phyloP scores from a whole-genome alignment of 1,140 invertebrate genomes.

The Brachionus rubens region DNA sequence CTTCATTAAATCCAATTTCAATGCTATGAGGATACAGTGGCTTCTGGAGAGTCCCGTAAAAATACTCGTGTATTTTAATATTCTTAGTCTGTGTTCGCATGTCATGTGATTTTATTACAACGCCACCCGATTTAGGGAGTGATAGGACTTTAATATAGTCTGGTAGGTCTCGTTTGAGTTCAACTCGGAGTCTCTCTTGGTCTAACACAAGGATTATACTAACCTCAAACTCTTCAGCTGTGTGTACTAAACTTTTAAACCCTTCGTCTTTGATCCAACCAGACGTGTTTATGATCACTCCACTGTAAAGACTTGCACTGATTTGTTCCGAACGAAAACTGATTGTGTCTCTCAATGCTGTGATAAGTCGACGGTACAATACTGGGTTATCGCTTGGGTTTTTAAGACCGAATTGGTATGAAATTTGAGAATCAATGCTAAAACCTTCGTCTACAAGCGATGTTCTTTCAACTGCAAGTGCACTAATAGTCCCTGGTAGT shows the following conservation, averaged over 20 bases:
- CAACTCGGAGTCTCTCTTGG: conserved; percentile 90
- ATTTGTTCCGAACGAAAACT: conserved; percentile 78
- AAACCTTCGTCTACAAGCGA: conserved; percentile 85
- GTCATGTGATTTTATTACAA: conserved; percentile 61
- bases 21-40: conserved; percentile 82
- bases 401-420: conserved; percentile 90
- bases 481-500: conserved; percentile 84
- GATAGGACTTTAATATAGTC: conserved; percentile 80
- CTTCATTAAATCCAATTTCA: conserved; percentile 73
- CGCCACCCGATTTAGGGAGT: conserved; percentile 91
- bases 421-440: conserved; percentile 67
- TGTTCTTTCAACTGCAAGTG: conserved; percentile 81
- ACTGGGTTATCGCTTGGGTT: conserved; percentile 72
- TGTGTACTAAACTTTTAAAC: conserved; percentile 66
- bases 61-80: conserved; percentile 80
- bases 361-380: conserved; percentile 78
- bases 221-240: conserved; percentile 87
- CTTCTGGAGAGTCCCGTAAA: conserved; percentile 75
- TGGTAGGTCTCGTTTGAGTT: conserved; percentile 86
- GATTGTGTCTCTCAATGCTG: conserved; percentile 77
- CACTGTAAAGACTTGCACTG: conserved; percentile 76
- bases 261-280: conserved; percentile 88
- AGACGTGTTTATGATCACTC: conserved; percentile 96
- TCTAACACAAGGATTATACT: conserved; percentile 92
- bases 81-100: conserved; percentile 33